These are phyloP conservation scores for Rhinogobio ventralis DNA, from an alignment of 2,797 vertebrate genomes.

Conservation along the genomic window DNA sequence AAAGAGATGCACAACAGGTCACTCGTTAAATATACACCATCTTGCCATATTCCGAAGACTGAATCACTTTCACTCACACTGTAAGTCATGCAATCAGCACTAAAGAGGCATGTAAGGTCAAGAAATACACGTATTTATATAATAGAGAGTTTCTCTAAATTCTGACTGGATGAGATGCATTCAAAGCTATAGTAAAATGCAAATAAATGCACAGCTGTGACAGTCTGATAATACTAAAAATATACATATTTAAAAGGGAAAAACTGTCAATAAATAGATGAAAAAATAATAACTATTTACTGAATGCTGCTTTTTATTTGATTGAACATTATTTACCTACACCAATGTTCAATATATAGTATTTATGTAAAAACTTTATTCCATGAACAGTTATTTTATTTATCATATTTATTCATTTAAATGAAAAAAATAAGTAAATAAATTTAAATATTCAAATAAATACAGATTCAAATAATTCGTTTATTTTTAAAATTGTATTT, in stretches of 20 bases:
- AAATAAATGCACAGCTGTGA: background rate
- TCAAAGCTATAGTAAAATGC: background rate
- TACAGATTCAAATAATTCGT: too few relatives aligned
- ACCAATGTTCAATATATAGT: background rate
- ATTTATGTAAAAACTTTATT: background rate
- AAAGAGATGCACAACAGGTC: constrained; percentile 10
- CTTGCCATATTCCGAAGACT: background rate
- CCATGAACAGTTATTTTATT: background rate
- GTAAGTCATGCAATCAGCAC: background rate
- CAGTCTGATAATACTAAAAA: background rate
- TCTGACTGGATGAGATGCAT: background rate
- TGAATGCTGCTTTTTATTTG: background rate
- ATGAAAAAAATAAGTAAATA: background rate
- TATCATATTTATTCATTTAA: background rate
- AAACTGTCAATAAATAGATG: background rate
- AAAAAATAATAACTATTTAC: background rate
- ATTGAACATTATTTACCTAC: background rate
- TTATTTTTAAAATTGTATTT: too few relatives aligned
- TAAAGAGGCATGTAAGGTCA: constrained; percentile 3
- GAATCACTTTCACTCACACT: background rate
- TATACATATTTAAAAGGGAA: too few relatives aligned
- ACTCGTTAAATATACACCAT: background rate
- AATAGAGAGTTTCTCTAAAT: background rate
- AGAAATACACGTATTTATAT: background rate
- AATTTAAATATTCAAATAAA: background rate